Percentiles rank a stretch among this genome's conserved stretches.
These are phyloP conservation scores for Erethizon dorsatum DNA, from an alignment of 2,797 vertebrate species.

Conservation along the genomic window DNA sequence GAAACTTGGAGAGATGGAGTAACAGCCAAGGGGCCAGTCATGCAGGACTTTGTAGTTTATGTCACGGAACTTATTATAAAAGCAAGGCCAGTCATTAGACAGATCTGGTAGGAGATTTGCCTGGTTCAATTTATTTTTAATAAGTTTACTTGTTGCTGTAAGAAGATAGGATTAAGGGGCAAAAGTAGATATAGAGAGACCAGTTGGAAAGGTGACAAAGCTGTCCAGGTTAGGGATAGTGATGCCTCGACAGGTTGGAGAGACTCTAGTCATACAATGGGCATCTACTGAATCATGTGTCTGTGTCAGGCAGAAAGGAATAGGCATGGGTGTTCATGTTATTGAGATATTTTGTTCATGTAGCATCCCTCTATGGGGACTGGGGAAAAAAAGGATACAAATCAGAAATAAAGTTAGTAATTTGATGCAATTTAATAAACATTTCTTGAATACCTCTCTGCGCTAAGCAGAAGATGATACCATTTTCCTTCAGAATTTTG, in stretches of 20 bases:
- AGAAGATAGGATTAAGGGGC: not conserved
- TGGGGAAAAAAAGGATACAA: not conserved
- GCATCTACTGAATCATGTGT: not conserved
- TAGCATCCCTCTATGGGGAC: not conserved
- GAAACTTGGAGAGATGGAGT: conserved; percentile 7
- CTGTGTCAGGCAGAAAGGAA: not conserved
- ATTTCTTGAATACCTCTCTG: conserved; percentile 13
- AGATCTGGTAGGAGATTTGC: not conserved
- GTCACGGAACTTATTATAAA: not conserved
- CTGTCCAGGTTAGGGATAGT: not conserved
- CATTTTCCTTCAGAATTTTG: conserved; percentile 18
- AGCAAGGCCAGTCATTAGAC: not conserved
- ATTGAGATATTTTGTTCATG: not conserved
- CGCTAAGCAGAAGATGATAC: conserved; percentile 8
- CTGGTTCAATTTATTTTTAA: not conserved
- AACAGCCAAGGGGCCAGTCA: not conserved
- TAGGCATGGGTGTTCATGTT: not conserved
- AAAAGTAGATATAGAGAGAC: not conserved
- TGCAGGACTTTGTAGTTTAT: not conserved
- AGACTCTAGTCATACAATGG: not conserved
- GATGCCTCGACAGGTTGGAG: not conserved
- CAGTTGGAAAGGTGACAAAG: not conserved
- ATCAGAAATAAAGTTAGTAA: conserved; percentile 25
- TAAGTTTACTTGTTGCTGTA: not conserved
- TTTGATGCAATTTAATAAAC: conserved; percentile 5